Percentiles rank a stretch among this genome's conserved stretches.
phyloP scores from a whole-genome alignment of 2,113 vertebrate species.

The Gasterosteus nipponicus region DNA sequence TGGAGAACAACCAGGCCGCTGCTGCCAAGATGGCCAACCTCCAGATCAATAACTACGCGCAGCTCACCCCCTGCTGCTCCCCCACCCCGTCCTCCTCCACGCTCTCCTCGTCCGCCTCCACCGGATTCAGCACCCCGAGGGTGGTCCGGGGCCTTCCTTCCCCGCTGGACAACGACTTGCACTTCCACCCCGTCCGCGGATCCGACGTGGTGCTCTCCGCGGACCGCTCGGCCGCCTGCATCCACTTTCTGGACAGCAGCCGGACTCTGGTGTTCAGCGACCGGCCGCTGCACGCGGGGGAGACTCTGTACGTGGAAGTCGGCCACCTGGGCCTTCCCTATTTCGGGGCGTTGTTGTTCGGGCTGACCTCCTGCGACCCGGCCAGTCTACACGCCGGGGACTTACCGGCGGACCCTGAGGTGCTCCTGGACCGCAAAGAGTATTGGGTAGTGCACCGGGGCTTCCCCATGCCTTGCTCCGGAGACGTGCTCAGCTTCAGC shows the following conservation, averaged over 20 bases:
- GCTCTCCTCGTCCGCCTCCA: conserved; percentile 67
- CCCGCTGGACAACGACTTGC: conserved; percentile 90
- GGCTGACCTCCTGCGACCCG: conserved; percentile 96
- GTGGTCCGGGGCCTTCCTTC: conserved; percentile 72
- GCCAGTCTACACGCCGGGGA: conserved; percentile 89
- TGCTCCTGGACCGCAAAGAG: conserved; percentile 96
- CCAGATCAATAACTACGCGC: conserved; percentile 86
- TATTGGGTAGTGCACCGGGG: conserved; percentile 97
- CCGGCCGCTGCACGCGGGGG: conserved; percentile 89
- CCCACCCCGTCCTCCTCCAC: conserved; percentile 58
- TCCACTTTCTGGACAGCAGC: conserved; percentile 92
- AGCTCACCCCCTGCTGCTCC: conserved; percentile 89
- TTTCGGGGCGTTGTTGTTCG: conserved; percentile 91
- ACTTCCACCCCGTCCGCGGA: conserved; percentile 92
- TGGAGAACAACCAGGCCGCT: conserved; percentile 94
- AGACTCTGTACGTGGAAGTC: conserved; percentile 93
- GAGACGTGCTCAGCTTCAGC: conserved; percentile 93
- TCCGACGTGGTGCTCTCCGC: conserved; percentile 91
- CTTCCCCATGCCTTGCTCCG: conserved; percentile 86
- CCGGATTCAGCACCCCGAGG: conserved; percentile 66
- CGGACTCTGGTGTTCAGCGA: conserved; percentile 95
- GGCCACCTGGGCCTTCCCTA: conserved; percentile 91
- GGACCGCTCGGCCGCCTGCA: conserved; percentile 90
- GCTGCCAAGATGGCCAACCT: conserved; percentile 93
- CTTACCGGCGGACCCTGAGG: conserved; percentile 92